Base-by-base conservation (phyloP, 2,113 vertebrate genomes). In the Periophthalmodon schlosseri region DNA sequence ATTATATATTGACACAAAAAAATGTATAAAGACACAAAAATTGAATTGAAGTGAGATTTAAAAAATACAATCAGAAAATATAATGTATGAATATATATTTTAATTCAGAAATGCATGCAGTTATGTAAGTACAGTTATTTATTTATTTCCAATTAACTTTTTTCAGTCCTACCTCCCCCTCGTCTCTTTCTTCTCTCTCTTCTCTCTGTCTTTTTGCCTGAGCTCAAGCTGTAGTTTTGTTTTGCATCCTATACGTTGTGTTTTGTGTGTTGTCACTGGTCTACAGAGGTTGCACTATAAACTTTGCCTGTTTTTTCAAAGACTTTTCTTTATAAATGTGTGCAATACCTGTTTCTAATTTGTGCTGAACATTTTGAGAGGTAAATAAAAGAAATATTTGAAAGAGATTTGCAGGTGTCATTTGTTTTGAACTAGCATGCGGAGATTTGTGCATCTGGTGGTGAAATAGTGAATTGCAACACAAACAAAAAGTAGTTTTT, bases 241-340 rank as follows among this genome's bases (percentile, higher is more conserved):
- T 89, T 84, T 64, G 73, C 36, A 36, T 74, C 71, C 68, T n/a
- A 9, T 54, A 18, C 18, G 6, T 72, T 76, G 68, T 84, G 85
- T 90, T 82, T 84, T 71, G 79, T 72, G 68, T 3, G 63, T 65
- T 79, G 72, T 82, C 56, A 68, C 57, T 4, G 4, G 56, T 72
- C 24, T 28, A 75, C 69, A 67, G 58, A 85, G 58, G 88, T 93
- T 94, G 93, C 93, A 94, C 90, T 91, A 68, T 44, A 39, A 65
- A 88, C 91, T 77, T 86, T 80, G 88, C 87, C 87, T 94, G 90
- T 91, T 93, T 91, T 91, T 92, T 92, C 56, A 16, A 39, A 82
- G 78, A 63, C 80, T 78, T 33, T 69, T 70, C 75, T 91, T 81
- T 87, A 93, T 92, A 85, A 76, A 75, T 73, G 92, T 88, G 87